Evolutionary conservation across 2,797 vertebrate species (phyloP), one percentile per base, ranked within the genome.

Genomic region (Parotocinclus haroldoi): DNA sequence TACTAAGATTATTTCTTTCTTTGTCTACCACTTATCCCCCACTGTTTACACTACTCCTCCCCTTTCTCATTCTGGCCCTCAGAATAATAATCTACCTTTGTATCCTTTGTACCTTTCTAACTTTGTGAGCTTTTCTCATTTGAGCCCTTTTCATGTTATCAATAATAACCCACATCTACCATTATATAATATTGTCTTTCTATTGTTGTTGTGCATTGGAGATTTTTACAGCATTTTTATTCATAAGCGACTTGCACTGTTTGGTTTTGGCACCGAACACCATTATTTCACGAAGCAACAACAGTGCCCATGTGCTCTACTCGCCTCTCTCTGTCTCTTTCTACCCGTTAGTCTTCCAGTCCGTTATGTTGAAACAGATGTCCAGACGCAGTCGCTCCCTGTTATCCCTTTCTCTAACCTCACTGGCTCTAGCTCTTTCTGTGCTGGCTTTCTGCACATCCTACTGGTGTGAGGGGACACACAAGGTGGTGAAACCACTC

Each of bases 381-480:
- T 90, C 91, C 45, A 87, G 90, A 18, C 89, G 83, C 40, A 86
- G 86, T 39, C 90, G 92, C 63, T 93, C 91, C 50, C 75, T 92
- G 78, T 85, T 94, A 48, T 92, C 91, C 63, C 86, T 93, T 74
- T 82, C 85, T 55, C 80, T 93, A 68, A 92, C 90, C 82, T 80
- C 89, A 60, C 77, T 93, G 71, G 91, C 91, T n/a, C 88, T 93
- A 66, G 84, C 85, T 55, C 87, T 92, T 51, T 93, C 92, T 56
- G 89, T 93, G 76, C 84, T 92, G 67, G 92, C 92, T 10, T 89
- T 94, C 63, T 89, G 88, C 80, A 93, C 92, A 42, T 93, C 90
- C 38, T 94, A 93, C 84, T 93, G 92, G 92, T 93, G 91, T 58
- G 91, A 92, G 78, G 92, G 92, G 38, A 93, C 89, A 0, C 92